Evolutionary conservation across 2,113 vertebrate species (phyloP), one percentile per base, ranked within the genome.

Genomic region (Lampris megalopsis): DNA sequence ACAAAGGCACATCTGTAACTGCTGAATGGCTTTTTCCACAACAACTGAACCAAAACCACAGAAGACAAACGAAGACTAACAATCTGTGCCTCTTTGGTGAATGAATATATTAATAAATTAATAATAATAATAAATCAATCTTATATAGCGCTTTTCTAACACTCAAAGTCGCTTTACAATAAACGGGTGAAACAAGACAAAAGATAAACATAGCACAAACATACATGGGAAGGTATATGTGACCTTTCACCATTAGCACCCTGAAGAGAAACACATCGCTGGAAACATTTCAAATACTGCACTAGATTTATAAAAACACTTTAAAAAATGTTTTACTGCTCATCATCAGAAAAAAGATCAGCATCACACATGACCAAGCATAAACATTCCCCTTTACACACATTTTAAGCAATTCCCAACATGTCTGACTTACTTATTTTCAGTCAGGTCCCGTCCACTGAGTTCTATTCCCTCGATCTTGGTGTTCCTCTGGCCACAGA

Each of bases 401-500:
- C 9, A 3, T 63, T 40, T 61, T 8, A 42, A 61, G 6, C 5
- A 2, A 37, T 47, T 53, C 37, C 1, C 36, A 61, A 68, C 35
- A 64, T 24, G 60, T 45, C 6, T 6, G 9, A 92, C 96, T 93
- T 67, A 99, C 98, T 96, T 98, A 68, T 96, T 96, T 8, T 94
- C 81, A 24, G 86, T 96, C 86, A 97, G 96, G 92, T 99, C 95
- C 71, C 79, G 84, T 63, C 98, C 98, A 89, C 97, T 99, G 90
- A 95, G 94, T 13, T 92, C 82, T 77, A 97, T 92, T 72, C 91
- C 96, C 9, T 96, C 95, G 65, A 98, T 94, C 83, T 95, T 93
- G 62, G 86, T 81, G 83, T 99, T 99, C 87, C 95, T 97, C 86
- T 94, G 94, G 49, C 97, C 97, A 81, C 98, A 99, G 80, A 95